A percentile compares a stretch with the other conserved stretches of the same genome.
phyloP scores from a whole-genome alignment of 2,888 invertebrate genomes.

The Nematopogon swammerdamellus region DNA sequence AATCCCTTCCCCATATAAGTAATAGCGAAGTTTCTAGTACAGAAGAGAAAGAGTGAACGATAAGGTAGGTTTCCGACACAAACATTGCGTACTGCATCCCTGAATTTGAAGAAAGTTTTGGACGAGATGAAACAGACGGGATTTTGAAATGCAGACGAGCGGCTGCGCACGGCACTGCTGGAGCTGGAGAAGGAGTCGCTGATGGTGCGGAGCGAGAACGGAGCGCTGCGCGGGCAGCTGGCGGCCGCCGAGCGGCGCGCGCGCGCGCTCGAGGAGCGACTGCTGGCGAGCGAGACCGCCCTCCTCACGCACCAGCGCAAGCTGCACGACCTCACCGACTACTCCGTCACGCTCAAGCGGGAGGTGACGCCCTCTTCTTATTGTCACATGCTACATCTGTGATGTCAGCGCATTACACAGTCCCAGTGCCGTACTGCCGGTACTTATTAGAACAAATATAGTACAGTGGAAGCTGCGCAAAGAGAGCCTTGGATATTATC shows the following conservation, averaged over 20 bases:
- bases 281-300: slow-evolving; percentile 62
- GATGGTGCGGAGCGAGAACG: slow-evolving; percentile 64
- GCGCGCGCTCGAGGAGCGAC: slow-evolving; percentile 61
- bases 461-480: no score
- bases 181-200: slow-evolving; percentile 70
- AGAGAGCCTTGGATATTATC: no score
- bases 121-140: no score
- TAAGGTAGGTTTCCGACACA: no score
- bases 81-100: no score
- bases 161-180: slow-evolving; percentile 61
- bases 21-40: no score
- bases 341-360: slow-evolving; percentile 57
- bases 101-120: no score
- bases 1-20: no score
- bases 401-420: no score
- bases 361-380: slow-evolving; percentile 27
- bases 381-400: no score
- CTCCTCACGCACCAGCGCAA: slow-evolving; percentile 61
- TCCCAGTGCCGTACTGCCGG: not conserved
- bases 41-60: no score
- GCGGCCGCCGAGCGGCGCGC: slow-evolving; percentile 66
- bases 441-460: no score
- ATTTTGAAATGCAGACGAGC: slow-evolving; percentile 41
- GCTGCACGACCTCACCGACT: slow-evolving; percentile 62
- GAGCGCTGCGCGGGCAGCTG: slow-evolving; percentile 61